Evolutionary conservation across 2,888 invertebrate genomes (phyloP), one percentile per base, ranked within the genome.

Genomic region (Eulithis prunata): DNA sequence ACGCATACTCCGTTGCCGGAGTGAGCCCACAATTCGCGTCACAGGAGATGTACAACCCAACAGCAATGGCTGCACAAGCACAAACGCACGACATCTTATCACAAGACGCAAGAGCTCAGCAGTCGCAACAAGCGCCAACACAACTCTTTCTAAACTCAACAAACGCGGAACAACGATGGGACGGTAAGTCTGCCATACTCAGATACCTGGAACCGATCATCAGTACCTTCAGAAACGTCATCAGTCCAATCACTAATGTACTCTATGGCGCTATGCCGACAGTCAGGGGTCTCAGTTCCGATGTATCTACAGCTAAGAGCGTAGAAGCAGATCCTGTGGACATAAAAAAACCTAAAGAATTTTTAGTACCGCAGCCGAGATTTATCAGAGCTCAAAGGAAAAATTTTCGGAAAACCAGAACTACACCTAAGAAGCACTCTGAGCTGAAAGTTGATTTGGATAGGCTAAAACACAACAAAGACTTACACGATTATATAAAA

Each of bases 1-100:
- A 93, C 85, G 92, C 91, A 80, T 94, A 93, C 90, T 90, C 93
- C 84, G 90, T 90, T 72, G 88, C 86, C 76, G 92, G 92, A 89
- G 89, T 88, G 86, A 91, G 86, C 81, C 86, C 88, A 77, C 92
- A 91, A 81, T 93, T 91, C 80, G 90, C 87, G 78, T 85, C 91
- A 75, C 88, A 88, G 70, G 93, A 93, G 82, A 84, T 93, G 84
- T 93, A 89, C 81, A 90, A 85, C 79, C 89, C 93, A 41, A 86
- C 90, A 59, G 90, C 86, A 67, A 74, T 92, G 82, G 91, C 52
- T 52, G 52, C 85, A 64, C 87, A 92, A 62, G 71, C 86, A 69
- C 89, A 93, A 73, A 72, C 83, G 68, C 87, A 91, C 74, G 93
- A 93, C 75, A 83, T 92, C 74, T 83, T 92, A 66, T 87, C 87